phyloP scores from a whole-genome alignment of 1,140 invertebrate species.

The Bombus balteatus region DNA sequence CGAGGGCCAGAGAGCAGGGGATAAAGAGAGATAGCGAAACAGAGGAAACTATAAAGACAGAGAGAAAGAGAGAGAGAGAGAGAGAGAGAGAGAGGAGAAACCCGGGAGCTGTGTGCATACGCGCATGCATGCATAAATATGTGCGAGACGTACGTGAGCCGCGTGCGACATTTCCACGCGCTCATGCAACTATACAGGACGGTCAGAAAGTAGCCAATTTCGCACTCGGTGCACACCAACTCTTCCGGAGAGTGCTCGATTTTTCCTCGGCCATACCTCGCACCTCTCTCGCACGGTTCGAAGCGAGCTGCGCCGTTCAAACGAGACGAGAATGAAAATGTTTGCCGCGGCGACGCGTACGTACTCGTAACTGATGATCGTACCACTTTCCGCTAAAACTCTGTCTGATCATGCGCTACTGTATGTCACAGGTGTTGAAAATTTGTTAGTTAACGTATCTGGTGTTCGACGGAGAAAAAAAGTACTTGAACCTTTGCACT shows the following conservation, averaged over 20 bases:
- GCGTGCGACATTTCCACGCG: slow-evolving; percentile 43
- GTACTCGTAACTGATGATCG: background rate
- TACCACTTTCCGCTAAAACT: background rate
- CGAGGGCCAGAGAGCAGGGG: too few relatives aligned
- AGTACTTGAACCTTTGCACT: too few relatives aligned
- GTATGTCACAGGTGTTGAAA: background rate
- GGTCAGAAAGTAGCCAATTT: slow-evolving; percentile 37
- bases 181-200: background rate
- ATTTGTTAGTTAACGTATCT: background rate
- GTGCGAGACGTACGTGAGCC: slow-evolving; percentile 23
- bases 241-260: slow-evolving; percentile 26
- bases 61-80: background rate
- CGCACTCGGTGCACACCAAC: slow-evolving; percentile 20
- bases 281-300: background rate
- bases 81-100: background rate
- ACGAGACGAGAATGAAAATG: background rate
- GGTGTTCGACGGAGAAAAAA: background rate
- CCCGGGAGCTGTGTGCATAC: background rate
- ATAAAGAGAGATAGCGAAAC: background rate
- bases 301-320: background rate
- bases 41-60: too few relatives aligned
- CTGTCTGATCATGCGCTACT: background rate
- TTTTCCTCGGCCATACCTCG: slow-evolving; percentile 8
- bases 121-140: slow-evolving; percentile 51
- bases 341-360: background rate